Evolutionary conservation across 2,797 vertebrate species (phyloP), one percentile per base, ranked within the genome.

Genomic region (Sebastes vulpes): DNA sequence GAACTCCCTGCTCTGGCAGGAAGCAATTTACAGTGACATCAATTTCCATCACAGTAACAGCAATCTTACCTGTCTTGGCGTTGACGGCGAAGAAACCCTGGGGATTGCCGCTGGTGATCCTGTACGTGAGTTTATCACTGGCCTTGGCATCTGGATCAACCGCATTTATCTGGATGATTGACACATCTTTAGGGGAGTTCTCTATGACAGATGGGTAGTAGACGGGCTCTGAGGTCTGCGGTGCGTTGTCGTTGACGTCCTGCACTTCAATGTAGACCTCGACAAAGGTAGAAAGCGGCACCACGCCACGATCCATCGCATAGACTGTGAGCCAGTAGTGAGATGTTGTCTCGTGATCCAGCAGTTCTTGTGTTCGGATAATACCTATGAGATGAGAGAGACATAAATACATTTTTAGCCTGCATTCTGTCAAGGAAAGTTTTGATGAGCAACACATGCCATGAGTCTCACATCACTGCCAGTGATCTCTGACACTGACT

Each of bases 321-420:
- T 98, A 99, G 77, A 99, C 97, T 0, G 98, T 99, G 9, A 99
- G 95, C 99, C 99, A 99, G 92, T 99, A 99, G 92, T 98, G 97
- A 0, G 97, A 84, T 6, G 96, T 97, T 0, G 98, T 98, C 87
- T 99, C 99, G 1, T 96, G 97, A 92, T 99, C 99, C 86, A 99
- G 95, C 9, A 88, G 91, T 57, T 98, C 98, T 66, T 97, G 95
- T 0, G 98, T 99, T 64, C 96, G 96, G 86, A 99, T 98, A 73
- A 97, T 87, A 86, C 99, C 99, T 99, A 20, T 14, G 54, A 80
- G 29, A 88, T 3, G 26, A 72, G 65, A 81, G n/a, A 75, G 11
- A 84, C 23, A 68, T 4, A 38, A 63, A 48, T 38, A 54, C n/a
- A 50, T 2, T 42, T 31, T 79, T 46, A 88, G 64, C 29, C 26